phyloP scores from a whole-genome alignment of 2,113 vertebrate genomes.

The Chionis minor region DNA sequence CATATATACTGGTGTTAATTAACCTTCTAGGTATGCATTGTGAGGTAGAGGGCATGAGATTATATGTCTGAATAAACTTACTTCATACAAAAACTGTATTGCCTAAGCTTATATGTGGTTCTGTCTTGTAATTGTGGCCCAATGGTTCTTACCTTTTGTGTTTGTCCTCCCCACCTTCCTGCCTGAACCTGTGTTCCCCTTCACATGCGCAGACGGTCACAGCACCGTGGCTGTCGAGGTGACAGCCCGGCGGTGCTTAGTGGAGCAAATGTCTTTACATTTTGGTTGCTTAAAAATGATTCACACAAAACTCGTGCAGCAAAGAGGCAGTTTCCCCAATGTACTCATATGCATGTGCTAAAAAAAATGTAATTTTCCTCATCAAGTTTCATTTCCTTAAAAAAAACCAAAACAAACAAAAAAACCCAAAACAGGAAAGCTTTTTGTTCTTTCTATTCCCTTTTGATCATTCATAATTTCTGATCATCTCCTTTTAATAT shows the following conservation, averaged over 20 bases:
- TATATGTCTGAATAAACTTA: background rate
- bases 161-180: background rate
- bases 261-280: background rate
- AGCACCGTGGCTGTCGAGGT: accelerated
- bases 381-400: background rate
- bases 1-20: background rate
- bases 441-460: background rate
- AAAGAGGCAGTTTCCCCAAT: background rate
- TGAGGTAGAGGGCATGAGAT: background rate
- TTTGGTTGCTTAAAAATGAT: background rate
- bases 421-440: background rate
- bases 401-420: background rate
- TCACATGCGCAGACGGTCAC: accelerated
- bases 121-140: background rate
- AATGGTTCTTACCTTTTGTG: background rate
- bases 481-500: slow-evolving; percentile 25
- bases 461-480: slow-evolving; percentile 17
- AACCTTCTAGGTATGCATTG: background rate
- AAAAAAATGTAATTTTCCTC: background rate
- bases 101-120: background rate
- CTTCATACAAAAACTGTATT: background rate
- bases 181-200: background rate
- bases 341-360: accelerated
- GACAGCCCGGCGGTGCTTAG: background rate
- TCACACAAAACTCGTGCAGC: background rate